phyloP scores from a whole-genome alignment of 2,888 invertebrate species.

The Drosophila formosana region DNA sequence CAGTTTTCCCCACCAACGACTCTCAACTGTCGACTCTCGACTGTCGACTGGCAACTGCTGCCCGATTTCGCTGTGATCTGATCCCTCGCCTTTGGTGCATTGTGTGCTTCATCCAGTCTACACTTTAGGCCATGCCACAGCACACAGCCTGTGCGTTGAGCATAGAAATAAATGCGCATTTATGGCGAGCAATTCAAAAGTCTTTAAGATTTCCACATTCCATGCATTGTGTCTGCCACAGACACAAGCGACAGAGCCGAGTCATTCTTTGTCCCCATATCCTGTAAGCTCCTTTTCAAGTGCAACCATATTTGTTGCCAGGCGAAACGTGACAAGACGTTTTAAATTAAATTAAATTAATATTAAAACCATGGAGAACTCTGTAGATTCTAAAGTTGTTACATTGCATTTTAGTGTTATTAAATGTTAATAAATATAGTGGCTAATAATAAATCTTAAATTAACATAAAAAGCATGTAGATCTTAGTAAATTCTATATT shows the following conservation, averaged over 20 bases:
- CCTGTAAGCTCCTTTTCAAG: constrained; percentile 32
- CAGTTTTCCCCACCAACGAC: constrained; percentile 8
- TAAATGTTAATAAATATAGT: too few relatives aligned
- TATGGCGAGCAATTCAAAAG: constrained; percentile 81
- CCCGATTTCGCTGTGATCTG: constrained; percentile 17
- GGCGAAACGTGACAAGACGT: not conserved
- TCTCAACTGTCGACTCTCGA: constrained; percentile 1
- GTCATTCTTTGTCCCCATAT: constrained; percentile 60
- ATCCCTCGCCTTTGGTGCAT: constrained; percentile 39
- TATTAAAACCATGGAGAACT: too few relatives aligned
- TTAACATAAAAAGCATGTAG: too few relatives aligned
- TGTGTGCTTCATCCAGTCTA: constrained; percentile 31
- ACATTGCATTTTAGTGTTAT: too few relatives aligned
- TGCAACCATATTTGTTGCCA: not conserved
- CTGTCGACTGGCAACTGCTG: constrained; percentile 1
- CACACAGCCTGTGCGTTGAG: constrained; percentile 64
- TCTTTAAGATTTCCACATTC: constrained; percentile 80
- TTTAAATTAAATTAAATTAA: too few relatives aligned
- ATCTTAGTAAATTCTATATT: too few relatives aligned
- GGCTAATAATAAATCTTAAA: too few relatives aligned
- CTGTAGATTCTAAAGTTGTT: too few relatives aligned
- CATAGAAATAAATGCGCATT: constrained; percentile 81
- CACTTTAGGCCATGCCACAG: constrained; percentile 17
- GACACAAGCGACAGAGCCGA: constrained; percentile 65
- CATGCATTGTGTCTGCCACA: constrained; percentile 74